Evolutionary conservation across 2,797 vertebrate genomes (phyloP).

Genomic region (Ibycter americanus): DNA sequence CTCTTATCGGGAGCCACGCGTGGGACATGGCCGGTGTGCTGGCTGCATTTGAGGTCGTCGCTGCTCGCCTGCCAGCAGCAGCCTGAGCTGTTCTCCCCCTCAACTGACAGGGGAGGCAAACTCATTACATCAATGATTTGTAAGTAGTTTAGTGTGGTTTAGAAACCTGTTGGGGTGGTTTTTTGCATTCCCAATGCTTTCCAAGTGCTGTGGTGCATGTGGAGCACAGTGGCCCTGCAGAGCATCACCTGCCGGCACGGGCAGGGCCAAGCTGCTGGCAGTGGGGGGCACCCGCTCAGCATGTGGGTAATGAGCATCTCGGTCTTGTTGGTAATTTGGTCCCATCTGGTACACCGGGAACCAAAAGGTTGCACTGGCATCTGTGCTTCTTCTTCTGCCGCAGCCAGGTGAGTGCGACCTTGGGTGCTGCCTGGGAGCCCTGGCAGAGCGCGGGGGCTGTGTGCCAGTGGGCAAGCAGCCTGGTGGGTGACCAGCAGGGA

Average conservation of each 20-base stretch:
- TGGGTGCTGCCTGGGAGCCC: not conserved
- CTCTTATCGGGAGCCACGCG: not conserved
- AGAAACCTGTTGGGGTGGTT: not conserved
- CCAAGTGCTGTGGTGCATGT: fast-evolving
- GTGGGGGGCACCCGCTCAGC: not conserved
- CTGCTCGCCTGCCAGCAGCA: not conserved
- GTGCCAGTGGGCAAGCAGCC: not conserved
- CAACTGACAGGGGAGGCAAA: not conserved
- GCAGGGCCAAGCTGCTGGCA: fast-evolving
- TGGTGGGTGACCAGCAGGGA: not conserved
- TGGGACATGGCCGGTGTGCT: fast-evolving
- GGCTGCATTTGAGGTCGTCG: not conserved
- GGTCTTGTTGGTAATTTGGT: not conserved
- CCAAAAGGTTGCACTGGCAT: not conserved
- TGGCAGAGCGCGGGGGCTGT: fast-evolving
- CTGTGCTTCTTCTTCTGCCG: not conserved
- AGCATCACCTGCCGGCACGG: not conserved
- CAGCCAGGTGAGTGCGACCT: not conserved
- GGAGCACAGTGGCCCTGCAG: fast-evolving
- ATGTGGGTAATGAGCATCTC: not conserved
- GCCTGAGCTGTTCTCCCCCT: not conserved
- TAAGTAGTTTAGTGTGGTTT: not conserved
- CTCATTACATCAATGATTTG: not conserved
- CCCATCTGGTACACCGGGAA: fast-evolving
- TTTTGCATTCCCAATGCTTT: fast-evolving